phyloP scores from a whole-genome alignment of 2,888 invertebrate species.

The Euplagia quadripunctaria region DNA sequence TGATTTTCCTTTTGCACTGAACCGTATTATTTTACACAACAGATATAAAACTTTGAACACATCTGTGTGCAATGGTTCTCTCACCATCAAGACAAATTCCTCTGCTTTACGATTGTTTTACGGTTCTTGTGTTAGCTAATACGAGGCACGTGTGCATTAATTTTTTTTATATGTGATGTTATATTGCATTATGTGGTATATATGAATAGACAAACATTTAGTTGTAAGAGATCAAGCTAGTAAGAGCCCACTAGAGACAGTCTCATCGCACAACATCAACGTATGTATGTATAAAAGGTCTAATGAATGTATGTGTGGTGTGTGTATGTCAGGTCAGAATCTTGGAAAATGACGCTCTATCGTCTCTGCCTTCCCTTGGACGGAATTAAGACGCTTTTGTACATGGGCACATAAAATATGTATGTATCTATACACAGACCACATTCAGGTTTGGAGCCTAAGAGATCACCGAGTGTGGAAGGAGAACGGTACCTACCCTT shows the following conservation, averaged over 20 bases:
- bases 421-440: too few relatives aligned
- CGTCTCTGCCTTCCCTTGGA: too few relatives aligned
- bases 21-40: constrained; percentile 10
- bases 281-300: not conserved
- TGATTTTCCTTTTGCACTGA: not conserved
- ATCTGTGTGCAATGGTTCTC: constrained; percentile 13
- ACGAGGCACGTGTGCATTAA: constrained; percentile 22
- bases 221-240: not conserved
- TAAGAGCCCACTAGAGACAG: too few relatives aligned
- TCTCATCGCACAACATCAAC: not conserved
- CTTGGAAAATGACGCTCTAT: not conserved
- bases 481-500: too few relatives aligned
- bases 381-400: too few relatives aligned
- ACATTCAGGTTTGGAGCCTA: too few relatives aligned
- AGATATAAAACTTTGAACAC: constrained; percentile 19
- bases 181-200: constrained; percentile 18
- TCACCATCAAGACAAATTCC: constrained; percentile 36
- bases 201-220: constrained; percentile 1
- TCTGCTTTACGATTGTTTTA: constrained; percentile 50
- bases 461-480: too few relatives aligned
- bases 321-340: not conserved
- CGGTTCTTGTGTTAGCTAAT: constrained; percentile 39
- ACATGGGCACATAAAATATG: too few relatives aligned
- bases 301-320: not conserved
- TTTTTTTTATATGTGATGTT: constrained; percentile 40